Base-by-base conservation (phyloP, 2,797 vertebrate genomes). In the Pangasius mekongensis region DNA sequence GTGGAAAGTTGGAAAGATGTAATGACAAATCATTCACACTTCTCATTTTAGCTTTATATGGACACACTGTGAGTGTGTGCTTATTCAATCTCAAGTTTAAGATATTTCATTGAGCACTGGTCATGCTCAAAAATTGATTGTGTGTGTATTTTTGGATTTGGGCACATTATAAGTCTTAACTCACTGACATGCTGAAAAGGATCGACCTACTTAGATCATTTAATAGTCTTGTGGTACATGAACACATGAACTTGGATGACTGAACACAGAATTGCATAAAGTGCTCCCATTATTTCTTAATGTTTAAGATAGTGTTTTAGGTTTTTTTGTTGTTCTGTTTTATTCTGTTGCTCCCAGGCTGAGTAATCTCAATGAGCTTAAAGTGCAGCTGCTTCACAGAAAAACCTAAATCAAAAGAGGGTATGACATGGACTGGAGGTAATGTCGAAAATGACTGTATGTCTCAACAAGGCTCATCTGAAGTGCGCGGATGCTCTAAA, bases 31-130 rank as follows among this genome's bases (percentile, higher is more conserved):
- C 76, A 76, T 54, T 36, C 66, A 73, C 67, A 83, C 87, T 36
- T 84, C 89, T 91, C 88, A 66, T 89, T 92, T 93, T 91, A 91
- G 83, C 95, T 96, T 95, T 96, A 96, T 95, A 96, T 93, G 95
- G 96, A 92, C 90, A 87, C 39, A 83, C 83, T 83, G 87, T 91
- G 89, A 90, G 87, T 49, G 78, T 89, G 88, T 87, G 77, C 87
- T 91, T 88, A 93, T 92, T 95, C 91, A 93, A 89, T 91, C 91
- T 86, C 88, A 77, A 90, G 92, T 91, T 87, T 91, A 93, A 91
- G 81, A 90, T 60, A 80, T 89, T 24, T 87, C 30, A 78, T 36
- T 20, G 62, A 74, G 81, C 36, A 30, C 43, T 83, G 60, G 76
- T 86, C 85, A 85, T 67, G 64, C 83, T 87, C 36, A 83, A 52